These are phyloP conservation scores for Montipora sp. DNA, from an alignment of 64 coral and sea anemone genomes.

Conservation along the genomic window DNA sequence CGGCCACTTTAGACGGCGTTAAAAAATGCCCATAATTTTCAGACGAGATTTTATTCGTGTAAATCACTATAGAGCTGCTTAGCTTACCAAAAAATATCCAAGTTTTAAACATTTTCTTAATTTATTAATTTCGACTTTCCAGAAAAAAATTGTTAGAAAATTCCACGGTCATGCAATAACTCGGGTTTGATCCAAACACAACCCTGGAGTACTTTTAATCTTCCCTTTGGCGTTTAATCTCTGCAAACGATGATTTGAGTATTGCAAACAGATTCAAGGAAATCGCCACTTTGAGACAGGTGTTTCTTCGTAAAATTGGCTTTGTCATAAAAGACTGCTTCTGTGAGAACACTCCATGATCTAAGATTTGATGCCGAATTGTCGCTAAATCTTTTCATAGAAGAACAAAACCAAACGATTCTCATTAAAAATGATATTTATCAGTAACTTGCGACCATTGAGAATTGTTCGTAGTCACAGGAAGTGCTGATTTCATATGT, in stretches of 20 bases:
- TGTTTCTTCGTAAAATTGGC: too few relatives aligned
- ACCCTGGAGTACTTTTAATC: background rate
- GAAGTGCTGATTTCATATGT: background rate
- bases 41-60: too few relatives aligned
- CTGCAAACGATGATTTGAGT: background rate
- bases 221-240: background rate
- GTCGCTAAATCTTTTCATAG: background rate
- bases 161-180: background rate
- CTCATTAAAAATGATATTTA: background rate
- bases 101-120: background rate
- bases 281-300: too few relatives aligned
- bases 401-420: background rate
- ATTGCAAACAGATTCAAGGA: too few relatives aligned
- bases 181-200: background rate
- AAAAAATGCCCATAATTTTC: too few relatives aligned
- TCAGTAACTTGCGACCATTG: background rate
- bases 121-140: background rate
- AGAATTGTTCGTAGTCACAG: background rate
- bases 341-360: too few relatives aligned
- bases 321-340: too few relatives aligned
- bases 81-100: too few relatives aligned
- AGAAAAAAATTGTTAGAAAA: background rate
- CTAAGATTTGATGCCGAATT: background rate
- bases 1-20: too few relatives aligned
- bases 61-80: too few relatives aligned